Conservation (phyloP, 2,888 invertebrate genomes). For the Xylota segnis region DNA sequence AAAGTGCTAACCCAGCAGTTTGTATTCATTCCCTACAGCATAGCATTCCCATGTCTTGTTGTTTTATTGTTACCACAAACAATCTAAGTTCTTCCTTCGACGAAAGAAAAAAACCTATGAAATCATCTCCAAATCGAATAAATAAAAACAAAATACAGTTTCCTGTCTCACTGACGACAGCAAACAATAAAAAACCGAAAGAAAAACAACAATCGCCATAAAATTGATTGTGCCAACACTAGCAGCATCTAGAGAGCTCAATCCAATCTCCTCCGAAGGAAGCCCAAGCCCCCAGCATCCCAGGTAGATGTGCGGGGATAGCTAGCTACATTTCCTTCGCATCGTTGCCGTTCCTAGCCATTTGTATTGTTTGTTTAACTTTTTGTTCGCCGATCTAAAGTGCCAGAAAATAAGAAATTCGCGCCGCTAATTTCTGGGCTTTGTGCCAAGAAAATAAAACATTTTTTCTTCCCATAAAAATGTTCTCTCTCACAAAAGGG, state of each 20-base stretch:
- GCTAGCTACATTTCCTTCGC: neutral
- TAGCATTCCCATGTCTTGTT: neutral
- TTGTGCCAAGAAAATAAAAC: constrained; percentile 61
- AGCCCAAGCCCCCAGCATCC: neutral
- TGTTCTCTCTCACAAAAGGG: constrained; percentile 20
- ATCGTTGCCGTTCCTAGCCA: neutral
- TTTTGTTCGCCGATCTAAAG: constrained; percentile 36
- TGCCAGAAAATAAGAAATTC: constrained; percentile 66
- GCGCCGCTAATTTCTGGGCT: constrained; percentile 58
- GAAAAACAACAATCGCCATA: constrained; percentile 1
- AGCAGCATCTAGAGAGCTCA: constrained; percentile 10
- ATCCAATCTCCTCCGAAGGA: neutral
- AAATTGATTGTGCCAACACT: constrained; percentile 25
- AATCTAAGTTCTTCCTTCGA: neutral
- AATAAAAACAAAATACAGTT: neutral
- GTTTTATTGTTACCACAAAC: neutral
- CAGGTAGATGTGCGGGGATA: neutral
- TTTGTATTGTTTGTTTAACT: constrained; percentile 12
- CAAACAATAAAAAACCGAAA: constrained; percentile 14
- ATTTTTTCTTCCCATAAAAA: constrained; percentile 56
- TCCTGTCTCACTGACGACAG: constrained; percentile 12
- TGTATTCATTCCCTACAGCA: too few relatives aligned
- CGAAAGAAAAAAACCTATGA: neutral
- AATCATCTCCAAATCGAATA: neutral
- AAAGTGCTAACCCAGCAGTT: too few relatives aligned